Evolutionary conservation across 2,888 invertebrate species (phyloP).

Genomic region (Eretmocerus hayati): DNA sequence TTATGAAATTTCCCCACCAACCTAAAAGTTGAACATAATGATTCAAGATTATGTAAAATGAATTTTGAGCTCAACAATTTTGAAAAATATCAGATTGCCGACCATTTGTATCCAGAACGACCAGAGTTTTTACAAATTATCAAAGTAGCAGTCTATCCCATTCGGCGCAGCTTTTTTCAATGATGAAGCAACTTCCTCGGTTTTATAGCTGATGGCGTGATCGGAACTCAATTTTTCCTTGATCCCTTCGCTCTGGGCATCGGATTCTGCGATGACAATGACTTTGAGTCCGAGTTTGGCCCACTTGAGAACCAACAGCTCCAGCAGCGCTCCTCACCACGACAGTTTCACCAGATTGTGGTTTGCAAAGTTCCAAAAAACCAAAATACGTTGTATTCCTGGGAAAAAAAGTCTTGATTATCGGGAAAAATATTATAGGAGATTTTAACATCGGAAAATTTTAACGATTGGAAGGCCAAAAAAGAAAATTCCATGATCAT

Average conservation of each 20-base stretch:
- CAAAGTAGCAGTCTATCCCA: slow-evolving; percentile 67
- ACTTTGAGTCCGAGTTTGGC: slow-evolving; percentile 64
- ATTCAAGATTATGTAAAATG: background rate
- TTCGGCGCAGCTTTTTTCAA: slow-evolving; percentile 57
- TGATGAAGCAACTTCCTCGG: slow-evolving; percentile 48
- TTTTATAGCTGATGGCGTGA: slow-evolving; percentile 63
- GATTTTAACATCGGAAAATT: no score
- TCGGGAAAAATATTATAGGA: no score
- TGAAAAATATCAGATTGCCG: no score
- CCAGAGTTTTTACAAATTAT: slow-evolving; percentile 61
- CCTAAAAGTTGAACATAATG: slow-evolving; percentile 46
- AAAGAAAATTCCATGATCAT: no score
- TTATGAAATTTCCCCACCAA: slow-evolving; percentile 65
- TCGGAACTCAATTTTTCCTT: slow-evolving; percentile 59
- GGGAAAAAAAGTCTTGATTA: background rate
- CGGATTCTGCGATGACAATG: slow-evolving; percentile 63
- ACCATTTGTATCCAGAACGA: no score
- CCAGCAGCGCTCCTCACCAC: slow-evolving; percentile 70
- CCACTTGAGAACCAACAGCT: slow-evolving; percentile 68
- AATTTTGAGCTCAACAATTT: background rate
- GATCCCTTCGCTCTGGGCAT: slow-evolving; percentile 63
- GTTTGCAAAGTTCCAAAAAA: slow-evolving; percentile 60
- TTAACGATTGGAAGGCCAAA: no score
- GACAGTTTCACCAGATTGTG: slow-evolving; percentile 61
- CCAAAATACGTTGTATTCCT: slow-evolving; percentile 48